A percentile compares a stretch with the other conserved stretches of the same genome.
phyloP scores from a whole-genome alignment of 2,797 vertebrate species.

The Paguma larvata region DNA sequence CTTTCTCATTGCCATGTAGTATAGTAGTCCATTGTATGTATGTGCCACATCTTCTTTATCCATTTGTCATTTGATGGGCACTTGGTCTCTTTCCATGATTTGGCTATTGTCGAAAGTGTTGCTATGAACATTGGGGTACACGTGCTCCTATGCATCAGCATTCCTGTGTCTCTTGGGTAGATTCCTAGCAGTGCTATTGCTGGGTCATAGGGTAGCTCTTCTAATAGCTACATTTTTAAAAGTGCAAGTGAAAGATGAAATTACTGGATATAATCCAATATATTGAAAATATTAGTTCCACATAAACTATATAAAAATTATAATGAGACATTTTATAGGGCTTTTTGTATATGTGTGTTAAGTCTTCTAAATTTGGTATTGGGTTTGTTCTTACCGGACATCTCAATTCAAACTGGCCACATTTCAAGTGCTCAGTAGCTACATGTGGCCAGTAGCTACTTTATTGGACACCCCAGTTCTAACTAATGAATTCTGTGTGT shows the following conservation, averaged over 20 bases:
- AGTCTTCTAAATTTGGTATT: background rate
- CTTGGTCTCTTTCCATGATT: too few species aligned
- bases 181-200: too few species aligned
- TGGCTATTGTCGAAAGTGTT: too few species aligned
- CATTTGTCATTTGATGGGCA: too few species aligned
- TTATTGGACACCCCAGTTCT: background rate
- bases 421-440: background rate
- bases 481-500: background rate
- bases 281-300: conserved; percentile 19
- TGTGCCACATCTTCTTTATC: too few species aligned
- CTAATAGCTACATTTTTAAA: background rate
- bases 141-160: too few species aligned
- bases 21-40: too few species aligned
- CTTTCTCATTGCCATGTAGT: too few species aligned
- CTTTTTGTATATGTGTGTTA: background rate
- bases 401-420: background rate
- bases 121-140: too few species aligned
- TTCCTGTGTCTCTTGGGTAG: too few species aligned
- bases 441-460: background rate
- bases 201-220: too few species aligned
- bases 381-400: background rate
- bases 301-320: background rate
- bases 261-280: background rate
- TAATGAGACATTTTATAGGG: background rate
- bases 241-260: conserved; percentile 1